Conservation (phyloP, 2,888 invertebrate genomes). For the Leptarthrus brevirostris region DNA sequence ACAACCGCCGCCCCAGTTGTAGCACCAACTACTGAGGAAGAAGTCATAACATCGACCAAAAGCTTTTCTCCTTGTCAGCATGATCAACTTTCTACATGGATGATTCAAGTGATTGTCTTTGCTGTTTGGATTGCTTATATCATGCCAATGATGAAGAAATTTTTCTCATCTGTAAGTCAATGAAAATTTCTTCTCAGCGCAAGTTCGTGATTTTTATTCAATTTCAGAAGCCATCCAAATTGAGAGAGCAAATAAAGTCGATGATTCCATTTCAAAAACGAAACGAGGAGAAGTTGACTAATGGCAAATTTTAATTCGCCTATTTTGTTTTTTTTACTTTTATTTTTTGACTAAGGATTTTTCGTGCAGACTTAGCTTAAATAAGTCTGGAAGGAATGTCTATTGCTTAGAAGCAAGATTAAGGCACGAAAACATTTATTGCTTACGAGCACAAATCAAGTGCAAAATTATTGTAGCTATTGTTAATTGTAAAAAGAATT, state of each 20-base stretch:
- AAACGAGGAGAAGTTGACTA: neutral
- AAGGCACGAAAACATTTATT: too few relatives aligned
- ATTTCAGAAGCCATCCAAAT: constrained; percentile 15
- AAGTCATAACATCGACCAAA: neutral
- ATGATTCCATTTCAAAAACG: neutral
- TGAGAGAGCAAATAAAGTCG: neutral
- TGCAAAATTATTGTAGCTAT: too few relatives aligned
- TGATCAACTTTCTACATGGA: neutral
- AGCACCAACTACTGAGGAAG: neutral
- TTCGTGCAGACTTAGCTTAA: too few relatives aligned
- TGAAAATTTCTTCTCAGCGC: too few relatives aligned
- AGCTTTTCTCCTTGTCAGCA: neutral
- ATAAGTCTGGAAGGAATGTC: too few relatives aligned
- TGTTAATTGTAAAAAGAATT: too few relatives aligned
- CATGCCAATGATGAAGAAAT: neutral
- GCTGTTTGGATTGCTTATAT: constrained; percentile 12
- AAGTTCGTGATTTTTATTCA: neutral
- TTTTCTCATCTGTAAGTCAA: constrained; percentile 2
- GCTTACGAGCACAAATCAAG: too few relatives aligned
- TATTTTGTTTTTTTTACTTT: neutral
- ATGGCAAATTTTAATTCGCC: too few relatives aligned
- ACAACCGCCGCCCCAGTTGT: neutral
- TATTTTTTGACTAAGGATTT: neutral
- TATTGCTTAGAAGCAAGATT: too few relatives aligned
- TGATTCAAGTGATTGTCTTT: constrained; percentile 16